A percentile compares a stretch with the other conserved stretches of the same genome.
These are phyloP conservation scores for Caenorhabditis wallacei DNA, from an alignment of 2,888 invertebrate species.

Conservation along the genomic window DNA sequence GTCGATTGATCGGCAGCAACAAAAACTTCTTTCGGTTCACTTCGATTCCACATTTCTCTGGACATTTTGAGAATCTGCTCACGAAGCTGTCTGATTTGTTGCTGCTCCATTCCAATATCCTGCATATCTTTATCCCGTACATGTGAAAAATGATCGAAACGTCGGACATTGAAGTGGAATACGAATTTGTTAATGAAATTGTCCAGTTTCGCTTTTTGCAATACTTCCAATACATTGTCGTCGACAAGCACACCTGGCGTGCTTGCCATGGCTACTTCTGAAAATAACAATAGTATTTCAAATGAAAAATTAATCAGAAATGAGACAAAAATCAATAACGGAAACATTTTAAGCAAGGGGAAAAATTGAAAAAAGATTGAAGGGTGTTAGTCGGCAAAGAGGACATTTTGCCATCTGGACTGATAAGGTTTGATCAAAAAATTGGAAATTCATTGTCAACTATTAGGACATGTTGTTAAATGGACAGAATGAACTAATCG, in stretches of 20 bases:
- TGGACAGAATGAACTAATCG: neutral
- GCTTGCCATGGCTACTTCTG: constrained; percentile 48
- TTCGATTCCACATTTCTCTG: constrained; percentile 65
- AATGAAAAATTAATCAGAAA: constrained; percentile 8
- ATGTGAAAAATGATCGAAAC: constrained; percentile 96
- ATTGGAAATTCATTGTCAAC: constrained; percentile 19
- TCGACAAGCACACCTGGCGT: constrained; percentile 70
- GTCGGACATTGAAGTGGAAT: constrained; percentile 88
- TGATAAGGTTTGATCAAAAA: constrained; percentile 29
- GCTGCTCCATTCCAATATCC: constrained; percentile 85
- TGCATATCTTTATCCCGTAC: constrained; percentile 89
- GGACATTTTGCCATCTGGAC: constrained; percentile 27
- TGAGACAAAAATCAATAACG: constrained; percentile 11
- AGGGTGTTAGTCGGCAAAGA: constrained; percentile 37
- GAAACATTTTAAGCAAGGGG: constrained; percentile 9
- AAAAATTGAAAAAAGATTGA: constrained; percentile 22
- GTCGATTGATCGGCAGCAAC: constrained; percentile 38
- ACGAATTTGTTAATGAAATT: constrained; percentile 73
- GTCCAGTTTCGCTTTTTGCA: constrained; percentile 76
- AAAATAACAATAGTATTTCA: constrained; percentile 8
- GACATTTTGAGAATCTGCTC: constrained; percentile 54
- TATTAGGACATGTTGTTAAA: constrained; percentile 14
- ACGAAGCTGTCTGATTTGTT: constrained; percentile 61
- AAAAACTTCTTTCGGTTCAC: constrained; percentile 61
- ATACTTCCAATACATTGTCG: constrained; percentile 75